Conservation (phyloP, 2,888 invertebrate species). For the Trichacis sp. region DNA sequence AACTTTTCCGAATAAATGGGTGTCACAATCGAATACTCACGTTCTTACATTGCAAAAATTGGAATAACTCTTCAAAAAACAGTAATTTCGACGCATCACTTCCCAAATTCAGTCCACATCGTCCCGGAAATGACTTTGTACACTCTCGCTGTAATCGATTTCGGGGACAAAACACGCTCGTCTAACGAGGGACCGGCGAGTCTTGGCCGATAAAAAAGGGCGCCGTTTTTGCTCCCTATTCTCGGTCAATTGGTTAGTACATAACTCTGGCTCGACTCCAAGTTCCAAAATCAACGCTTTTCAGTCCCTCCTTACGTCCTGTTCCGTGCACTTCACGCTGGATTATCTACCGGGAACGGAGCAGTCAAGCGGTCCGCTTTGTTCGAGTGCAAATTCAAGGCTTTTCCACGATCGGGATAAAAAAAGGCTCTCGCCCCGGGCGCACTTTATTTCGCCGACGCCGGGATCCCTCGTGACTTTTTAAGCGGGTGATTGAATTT, state of each 20-base stretch:
- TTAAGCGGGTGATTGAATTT: not conserved
- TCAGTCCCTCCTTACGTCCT: slow-evolving; percentile 34
- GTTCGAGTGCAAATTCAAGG: slow-evolving; percentile 13
- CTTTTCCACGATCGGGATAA: not conserved
- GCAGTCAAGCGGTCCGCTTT: slow-evolving; percentile 15
- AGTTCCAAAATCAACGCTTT: slow-evolving; percentile 58
- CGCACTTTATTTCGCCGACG: not conserved
- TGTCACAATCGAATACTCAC: too few relatives aligned
- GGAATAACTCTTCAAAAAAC: too few relatives aligned
- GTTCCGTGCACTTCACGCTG: slow-evolving; percentile 25
- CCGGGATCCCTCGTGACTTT: not conserved
- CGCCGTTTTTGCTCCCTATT: slow-evolving; percentile 46
- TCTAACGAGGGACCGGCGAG: slow-evolving; percentile 42
- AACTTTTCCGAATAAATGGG: too few relatives aligned
- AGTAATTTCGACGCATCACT: too few relatives aligned
- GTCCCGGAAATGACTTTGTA: slow-evolving; percentile 39
- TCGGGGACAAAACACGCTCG: slow-evolving; percentile 37
- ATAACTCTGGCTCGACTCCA: slow-evolving; percentile 61
- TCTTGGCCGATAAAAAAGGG: slow-evolving; percentile 29
- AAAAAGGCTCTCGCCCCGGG: not conserved
- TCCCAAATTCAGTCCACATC: too few relatives aligned
- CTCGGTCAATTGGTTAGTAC: slow-evolving; percentile 59
- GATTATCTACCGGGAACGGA: slow-evolving; percentile 29
- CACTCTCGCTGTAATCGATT: slow-evolving; percentile 37
- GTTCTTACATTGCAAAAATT: too few relatives aligned